A percentile compares a stretch with the other conserved stretches of the same genome.
These are phyloP conservation scores for Lota lota DNA, from an alignment of 2,113 vertebrate genomes.

Conservation along the genomic window DNA sequence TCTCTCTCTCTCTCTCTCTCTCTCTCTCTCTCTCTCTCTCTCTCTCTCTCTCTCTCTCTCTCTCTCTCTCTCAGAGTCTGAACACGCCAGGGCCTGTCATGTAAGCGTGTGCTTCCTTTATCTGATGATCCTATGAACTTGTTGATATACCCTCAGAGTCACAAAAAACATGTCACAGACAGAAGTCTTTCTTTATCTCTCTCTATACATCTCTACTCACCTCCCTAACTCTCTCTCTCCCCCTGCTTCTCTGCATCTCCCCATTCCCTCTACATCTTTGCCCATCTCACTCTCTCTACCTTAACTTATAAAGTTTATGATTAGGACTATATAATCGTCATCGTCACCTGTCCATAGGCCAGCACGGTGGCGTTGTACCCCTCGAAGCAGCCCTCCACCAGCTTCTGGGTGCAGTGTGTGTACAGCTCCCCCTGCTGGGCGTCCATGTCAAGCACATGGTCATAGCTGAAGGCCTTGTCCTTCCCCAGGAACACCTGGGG, in stretches of 20 bases:
- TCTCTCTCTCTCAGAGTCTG: too few relatives aligned
- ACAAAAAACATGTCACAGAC: too few relatives aligned
- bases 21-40: too few relatives aligned
- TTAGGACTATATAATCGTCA: not conserved
- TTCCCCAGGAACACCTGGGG: constrained; percentile 96
- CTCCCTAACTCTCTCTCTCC: too few relatives aligned
- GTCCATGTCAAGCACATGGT: constrained; percentile 92
- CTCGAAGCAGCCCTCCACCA: constrained; percentile 96
- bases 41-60: too few relatives aligned
- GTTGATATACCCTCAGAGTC: too few relatives aligned
- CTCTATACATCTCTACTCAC: not conserved
- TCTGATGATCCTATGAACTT: too few relatives aligned
- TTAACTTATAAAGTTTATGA: not conserved
- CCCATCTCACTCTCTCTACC: too few relatives aligned
- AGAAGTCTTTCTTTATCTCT: not conserved
- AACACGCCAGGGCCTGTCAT: too few relatives aligned
- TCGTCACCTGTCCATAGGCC: constrained; percentile 89
- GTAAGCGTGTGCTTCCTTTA: too few relatives aligned
- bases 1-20: not conserved
- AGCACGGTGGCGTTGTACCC: constrained; percentile 98
- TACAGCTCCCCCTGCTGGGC: constrained; percentile 89
- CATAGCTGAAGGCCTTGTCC: constrained; percentile 97
- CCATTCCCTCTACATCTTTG: too few relatives aligned
- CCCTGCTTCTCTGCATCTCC: too few relatives aligned
- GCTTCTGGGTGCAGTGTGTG: constrained; percentile 84